Evolutionary conservation across 2,113 vertebrate genomes (phyloP).

Genomic region (Cyprinodon tularosa): DNA sequence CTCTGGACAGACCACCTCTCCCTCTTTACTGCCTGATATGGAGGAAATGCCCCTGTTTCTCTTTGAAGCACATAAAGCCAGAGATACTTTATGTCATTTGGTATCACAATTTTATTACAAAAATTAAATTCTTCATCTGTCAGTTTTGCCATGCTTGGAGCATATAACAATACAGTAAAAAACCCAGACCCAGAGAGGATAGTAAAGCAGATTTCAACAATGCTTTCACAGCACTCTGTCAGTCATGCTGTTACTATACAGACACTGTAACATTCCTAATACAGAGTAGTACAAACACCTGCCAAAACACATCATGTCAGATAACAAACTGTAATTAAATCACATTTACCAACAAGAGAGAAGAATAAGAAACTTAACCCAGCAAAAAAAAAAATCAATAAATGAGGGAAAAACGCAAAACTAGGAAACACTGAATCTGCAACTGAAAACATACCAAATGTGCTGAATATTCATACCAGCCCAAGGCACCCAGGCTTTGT

Average conservation of each 20-base stretch:
- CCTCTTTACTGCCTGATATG: neutral
- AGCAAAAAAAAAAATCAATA: conserved; percentile 18
- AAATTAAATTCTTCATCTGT: conserved; percentile 85
- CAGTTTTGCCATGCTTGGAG: conserved; percentile 84
- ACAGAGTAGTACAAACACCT: conserved; percentile 83
- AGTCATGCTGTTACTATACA: conserved; percentile 84
- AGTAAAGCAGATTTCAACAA: conserved; percentile 78
- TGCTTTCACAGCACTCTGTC: conserved; percentile 79
- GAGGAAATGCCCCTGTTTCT: neutral
- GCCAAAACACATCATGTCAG: conserved; percentile 72
- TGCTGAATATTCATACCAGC: conserved; percentile 79
- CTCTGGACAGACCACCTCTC: neutral
- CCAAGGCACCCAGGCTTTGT: conserved; percentile 88
- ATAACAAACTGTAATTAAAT: conserved; percentile 67
- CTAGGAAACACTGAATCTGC: conserved; percentile 67
- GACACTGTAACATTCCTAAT: conserved; percentile 80
- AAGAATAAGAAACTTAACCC: conserved; percentile 60
- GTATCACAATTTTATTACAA: conserved; percentile 87
- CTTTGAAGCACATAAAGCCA: conserved; percentile 33
- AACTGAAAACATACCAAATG: conserved; percentile 68
- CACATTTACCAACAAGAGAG: conserved; percentile 67
- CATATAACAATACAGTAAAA: conserved; percentile 87
- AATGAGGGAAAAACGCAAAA: conserved; percentile 42
- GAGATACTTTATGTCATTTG: conserved; percentile 60
- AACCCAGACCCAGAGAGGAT: conserved; percentile 82